phyloP scores from a whole-genome alignment of 2,797 vertebrate species.

The Spea hammondii region DNA sequence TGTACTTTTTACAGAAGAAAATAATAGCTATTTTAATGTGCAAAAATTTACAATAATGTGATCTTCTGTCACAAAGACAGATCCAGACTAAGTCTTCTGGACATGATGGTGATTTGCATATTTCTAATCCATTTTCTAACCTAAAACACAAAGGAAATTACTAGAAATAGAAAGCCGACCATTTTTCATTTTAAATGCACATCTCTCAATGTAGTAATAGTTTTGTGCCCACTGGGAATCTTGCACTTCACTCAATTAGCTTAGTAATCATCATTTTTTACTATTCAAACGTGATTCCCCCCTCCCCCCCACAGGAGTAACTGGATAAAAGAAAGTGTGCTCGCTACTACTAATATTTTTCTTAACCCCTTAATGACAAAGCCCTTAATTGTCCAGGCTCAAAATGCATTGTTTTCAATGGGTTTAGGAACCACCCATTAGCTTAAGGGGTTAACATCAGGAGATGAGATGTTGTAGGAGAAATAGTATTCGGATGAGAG shows the following conservation, averaged over 20 bases:
- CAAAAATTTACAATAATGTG: background rate
- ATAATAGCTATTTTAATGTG: background rate
- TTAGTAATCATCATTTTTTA: background rate
- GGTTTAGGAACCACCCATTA: too few species aligned
- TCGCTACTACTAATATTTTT: too few species aligned
- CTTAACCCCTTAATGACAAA: too few species aligned
- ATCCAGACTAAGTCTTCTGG: background rate
- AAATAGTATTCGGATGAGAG: too few species aligned
- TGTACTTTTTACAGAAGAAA: background rate
- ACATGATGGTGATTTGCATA: slow-evolving; percentile 1
- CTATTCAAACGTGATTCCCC: too few species aligned
- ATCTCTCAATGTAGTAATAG: background rate
- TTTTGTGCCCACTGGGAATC: background rate
- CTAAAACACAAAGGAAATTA: background rate
- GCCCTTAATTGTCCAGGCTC: too few species aligned
- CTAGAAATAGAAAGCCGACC: background rate
- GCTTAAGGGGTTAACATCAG: too few species aligned
- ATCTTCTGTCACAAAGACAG: background rate
- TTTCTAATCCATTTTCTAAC: background rate
- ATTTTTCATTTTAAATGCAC: background rate
- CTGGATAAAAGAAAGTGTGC: too few species aligned
- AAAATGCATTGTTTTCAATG: too few species aligned
- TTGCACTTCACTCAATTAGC: background rate
- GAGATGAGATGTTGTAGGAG: too few species aligned
- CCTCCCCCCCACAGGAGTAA: too few species aligned